phyloP scores from a whole-genome alignment of 1,140 invertebrate genomes.

The Atta texana region DNA sequence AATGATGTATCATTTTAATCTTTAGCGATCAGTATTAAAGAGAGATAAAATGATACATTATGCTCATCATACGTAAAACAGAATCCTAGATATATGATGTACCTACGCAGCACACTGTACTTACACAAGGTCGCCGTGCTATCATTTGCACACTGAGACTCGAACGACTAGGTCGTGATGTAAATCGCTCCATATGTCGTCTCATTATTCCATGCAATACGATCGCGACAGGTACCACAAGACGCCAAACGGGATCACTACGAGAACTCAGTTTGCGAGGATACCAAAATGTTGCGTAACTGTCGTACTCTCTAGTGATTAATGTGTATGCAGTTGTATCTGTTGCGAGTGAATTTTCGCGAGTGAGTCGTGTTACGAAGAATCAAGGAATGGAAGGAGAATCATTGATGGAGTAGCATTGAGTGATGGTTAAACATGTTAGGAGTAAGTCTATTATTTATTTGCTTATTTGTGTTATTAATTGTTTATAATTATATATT shows the following conservation, averaged over 20 bases:
- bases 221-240: not conserved
- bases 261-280: not conserved
- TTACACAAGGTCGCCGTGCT: not conserved
- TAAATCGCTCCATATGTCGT: not conserved
- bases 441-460: not conserved
- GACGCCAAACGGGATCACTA: not conserved
- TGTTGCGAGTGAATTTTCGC: not conserved
- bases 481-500: constrained; percentile 18
- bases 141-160: not conserved
- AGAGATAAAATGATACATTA: too few relatives aligned
- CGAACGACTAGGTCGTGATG: not conserved
- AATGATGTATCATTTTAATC: too few relatives aligned
- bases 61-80: too few relatives aligned
- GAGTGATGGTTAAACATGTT: not conserved
- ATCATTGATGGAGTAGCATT: too few relatives aligned
- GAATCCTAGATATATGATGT: too few relatives aligned
- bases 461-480: not conserved
- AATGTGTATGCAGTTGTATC: not conserved
- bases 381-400: not conserved
- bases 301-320: not conserved
- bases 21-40: too few relatives aligned
- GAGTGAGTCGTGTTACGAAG: not conserved
- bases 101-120: not conserved
- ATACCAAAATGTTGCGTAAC: not conserved
- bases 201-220: constrained; percentile 11